A percentile compares a stretch with the other conserved stretches of the same genome.
Conservation (phyloP, 2,797 vertebrate species). For the Simalia tracyae region DNA sequence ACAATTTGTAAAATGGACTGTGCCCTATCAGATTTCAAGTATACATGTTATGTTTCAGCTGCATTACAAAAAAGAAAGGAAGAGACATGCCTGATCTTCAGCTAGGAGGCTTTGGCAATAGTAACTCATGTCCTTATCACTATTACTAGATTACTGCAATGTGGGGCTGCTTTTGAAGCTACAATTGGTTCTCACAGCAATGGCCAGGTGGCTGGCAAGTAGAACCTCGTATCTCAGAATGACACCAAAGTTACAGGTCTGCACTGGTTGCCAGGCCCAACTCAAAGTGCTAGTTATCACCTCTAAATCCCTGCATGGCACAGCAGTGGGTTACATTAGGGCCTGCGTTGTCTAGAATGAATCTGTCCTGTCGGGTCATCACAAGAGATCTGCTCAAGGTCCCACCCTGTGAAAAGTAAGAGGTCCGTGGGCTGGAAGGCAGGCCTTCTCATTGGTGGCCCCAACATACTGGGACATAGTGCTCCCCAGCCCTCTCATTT, state of each 20-base stretch:
- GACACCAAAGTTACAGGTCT: neutral
- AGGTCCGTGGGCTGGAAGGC: neutral
- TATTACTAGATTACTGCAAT: neutral
- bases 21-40: neutral
- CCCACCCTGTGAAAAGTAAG: neutral
- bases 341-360: neutral
- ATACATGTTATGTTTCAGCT: neutral
- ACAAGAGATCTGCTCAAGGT: neutral
- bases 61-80: neutral
- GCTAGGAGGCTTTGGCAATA: neutral
- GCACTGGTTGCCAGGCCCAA: neutral
- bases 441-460: neutral
- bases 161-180: neutral
- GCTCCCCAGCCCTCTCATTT: neutral
- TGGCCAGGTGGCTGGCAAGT: neutral
- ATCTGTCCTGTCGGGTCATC: neutral
- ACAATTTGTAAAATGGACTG: neutral
- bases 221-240: neutral
- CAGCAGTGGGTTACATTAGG: neutral
- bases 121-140: no score
- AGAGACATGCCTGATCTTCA: neutral
- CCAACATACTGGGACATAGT: neutral
- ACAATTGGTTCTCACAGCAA: neutral
- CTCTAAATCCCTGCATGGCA: neutral
- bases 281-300: neutral